Conservation (phyloP, 2,113 vertebrate genomes). For the Hirundichthys speculiger region DNA sequence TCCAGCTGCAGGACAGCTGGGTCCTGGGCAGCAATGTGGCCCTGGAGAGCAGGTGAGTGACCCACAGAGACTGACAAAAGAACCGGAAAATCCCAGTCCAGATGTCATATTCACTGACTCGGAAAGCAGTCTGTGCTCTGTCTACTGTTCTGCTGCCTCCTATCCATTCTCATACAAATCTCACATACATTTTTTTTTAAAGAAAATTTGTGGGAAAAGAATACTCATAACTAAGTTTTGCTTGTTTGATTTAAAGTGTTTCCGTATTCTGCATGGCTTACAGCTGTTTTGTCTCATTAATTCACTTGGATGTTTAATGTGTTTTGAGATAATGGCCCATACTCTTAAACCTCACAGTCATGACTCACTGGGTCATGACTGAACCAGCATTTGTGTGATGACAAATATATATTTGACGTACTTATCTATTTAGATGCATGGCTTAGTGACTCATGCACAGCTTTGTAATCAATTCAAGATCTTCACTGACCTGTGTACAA, state of each 20-base stretch:
- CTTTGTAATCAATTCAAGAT: too few species aligned
- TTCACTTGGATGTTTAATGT: not conserved
- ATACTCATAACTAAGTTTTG: not conserved
- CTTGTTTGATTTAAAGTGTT: slow-evolving; percentile 9
- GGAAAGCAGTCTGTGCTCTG: slow-evolving; percentile 6
- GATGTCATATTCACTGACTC: slow-evolving; percentile 18
- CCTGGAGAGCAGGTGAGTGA: slow-evolving; percentile 96
- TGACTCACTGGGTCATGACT: slow-evolving; percentile 5
- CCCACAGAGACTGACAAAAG: slow-evolving; percentile 23
- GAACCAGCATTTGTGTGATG: slow-evolving; percentile 4
- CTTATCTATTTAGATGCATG: too few species aligned
- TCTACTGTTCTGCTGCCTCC: not conserved
- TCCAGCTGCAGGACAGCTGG: slow-evolving; percentile 99
- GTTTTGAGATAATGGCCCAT: slow-evolving; percentile 1
- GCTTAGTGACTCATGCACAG: too few species aligned
- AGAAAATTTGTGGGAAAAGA: not conserved
- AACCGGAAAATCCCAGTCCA: slow-evolving; percentile 15
- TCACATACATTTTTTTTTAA: not conserved
- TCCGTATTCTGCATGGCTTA: not conserved
- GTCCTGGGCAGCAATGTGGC: slow-evolving; percentile 99
- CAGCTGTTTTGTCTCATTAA: not conserved
- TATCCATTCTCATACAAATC: not conserved
- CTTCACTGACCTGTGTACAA: too few species aligned
- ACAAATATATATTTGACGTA: not conserved
- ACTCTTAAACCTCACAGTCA: slow-evolving; percentile 12